These are phyloP conservation scores for Leiothrix lutea DNA, from an alignment of 2,113 vertebrate species.

Conservation along the genomic window DNA sequence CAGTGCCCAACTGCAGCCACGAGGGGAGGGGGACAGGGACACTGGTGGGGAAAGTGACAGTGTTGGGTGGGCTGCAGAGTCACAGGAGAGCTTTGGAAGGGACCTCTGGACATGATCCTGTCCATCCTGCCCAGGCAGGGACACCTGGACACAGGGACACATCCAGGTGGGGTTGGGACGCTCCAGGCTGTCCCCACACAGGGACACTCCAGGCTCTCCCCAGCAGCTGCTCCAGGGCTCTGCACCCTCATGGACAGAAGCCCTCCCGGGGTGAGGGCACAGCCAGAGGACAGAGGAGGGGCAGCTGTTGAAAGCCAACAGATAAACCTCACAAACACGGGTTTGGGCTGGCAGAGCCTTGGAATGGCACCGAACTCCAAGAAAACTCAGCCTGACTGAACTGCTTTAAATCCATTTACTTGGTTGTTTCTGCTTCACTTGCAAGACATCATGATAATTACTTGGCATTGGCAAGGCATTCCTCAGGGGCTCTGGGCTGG, in stretches of 20 bases:
- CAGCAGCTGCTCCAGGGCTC: neutral
- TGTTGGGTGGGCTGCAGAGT: neutral
- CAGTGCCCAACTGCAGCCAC: no score
- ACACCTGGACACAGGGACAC: neutral
- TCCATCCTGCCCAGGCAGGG: neutral
- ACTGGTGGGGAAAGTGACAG: neutral
- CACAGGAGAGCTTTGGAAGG: neutral
- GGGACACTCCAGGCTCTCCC: neutral
- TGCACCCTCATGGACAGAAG: neutral
- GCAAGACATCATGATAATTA: conserved; percentile 29
- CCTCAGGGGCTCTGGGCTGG: conserved; percentile 14
- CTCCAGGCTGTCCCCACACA: neutral
- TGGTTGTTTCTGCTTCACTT: conserved; percentile 43
- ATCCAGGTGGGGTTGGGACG: neutral
- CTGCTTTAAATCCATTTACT: conserved; percentile 20
- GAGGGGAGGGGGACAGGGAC: neutral
- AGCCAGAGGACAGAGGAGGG: fast-evolving
- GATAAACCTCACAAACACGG: neutral
- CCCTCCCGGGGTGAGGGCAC: fast-evolving
- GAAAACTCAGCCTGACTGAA: neutral
- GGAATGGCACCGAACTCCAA: neutral
- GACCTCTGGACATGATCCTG: neutral
- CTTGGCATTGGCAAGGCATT: conserved; percentile 26
- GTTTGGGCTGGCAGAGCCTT: neutral
- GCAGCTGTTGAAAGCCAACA: neutral